Evolutionary conservation across 2,888 invertebrate species (phyloP).

Genomic region (Cancer borealis): DNA sequence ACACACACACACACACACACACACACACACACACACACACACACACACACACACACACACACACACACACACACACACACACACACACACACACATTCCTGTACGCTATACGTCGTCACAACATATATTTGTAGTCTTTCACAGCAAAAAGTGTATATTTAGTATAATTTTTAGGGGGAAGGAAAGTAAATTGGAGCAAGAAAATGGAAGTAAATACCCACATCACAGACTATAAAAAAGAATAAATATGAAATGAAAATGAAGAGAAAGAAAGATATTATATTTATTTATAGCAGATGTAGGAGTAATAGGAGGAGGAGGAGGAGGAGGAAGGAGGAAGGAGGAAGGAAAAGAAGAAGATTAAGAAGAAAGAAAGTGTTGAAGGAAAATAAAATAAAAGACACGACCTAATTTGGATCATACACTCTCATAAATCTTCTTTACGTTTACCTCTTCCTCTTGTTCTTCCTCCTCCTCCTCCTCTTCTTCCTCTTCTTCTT

Average conservation of each 20-base stretch:
- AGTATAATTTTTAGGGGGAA: neutral
- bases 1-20: neutral
- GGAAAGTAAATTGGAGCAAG: neutral
- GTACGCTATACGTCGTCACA: neutral
- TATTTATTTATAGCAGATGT: neutral
- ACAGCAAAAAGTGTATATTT: neutral
- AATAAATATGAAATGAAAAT: neutral
- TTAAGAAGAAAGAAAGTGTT: neutral
- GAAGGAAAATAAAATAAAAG: neutral
- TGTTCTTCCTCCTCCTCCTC: neutral
- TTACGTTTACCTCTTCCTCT: neutral
- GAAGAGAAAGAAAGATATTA: neutral
- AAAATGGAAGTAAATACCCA: neutral
- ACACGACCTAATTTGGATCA: neutral
- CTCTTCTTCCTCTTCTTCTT: neutral
- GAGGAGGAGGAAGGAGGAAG: neutral
- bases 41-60: neutral
- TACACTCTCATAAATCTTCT: neutral
- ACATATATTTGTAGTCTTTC: neutral
- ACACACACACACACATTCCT: neutral
- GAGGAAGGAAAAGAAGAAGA: neutral
- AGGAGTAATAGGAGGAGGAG: neutral
- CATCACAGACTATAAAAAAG: neutral
- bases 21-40: neutral
- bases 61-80: neutral